A percentile compares a stretch with the other conserved stretches of the same genome.
These are phyloP conservation scores for Eptatretus atami DNA, from an alignment of 2,797 vertebrate species.

Conservation along the genomic window DNA sequence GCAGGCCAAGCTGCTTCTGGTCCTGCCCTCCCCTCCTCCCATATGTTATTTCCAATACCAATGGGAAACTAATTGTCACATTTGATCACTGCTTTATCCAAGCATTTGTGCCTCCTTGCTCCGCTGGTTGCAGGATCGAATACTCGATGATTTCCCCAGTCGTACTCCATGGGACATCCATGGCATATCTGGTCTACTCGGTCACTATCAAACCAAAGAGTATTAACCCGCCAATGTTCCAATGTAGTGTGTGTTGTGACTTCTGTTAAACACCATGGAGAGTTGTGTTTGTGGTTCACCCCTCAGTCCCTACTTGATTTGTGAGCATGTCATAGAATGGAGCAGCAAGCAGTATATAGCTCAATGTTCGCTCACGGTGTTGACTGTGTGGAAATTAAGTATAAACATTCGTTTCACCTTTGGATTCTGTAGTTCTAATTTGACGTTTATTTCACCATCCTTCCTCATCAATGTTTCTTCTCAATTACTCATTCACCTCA, in stretches of 20 bases:
- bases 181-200: slow-evolving; percentile 87
- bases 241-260: neutral
- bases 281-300: neutral
- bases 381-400: too few relatives aligned
- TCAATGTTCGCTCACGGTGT: neutral
- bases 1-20: too few relatives aligned
- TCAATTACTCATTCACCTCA: too few relatives aligned
- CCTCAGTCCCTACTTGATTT: slow-evolving; percentile 9
- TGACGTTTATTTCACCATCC: too few relatives aligned
- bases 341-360: slow-evolving; percentile 7
- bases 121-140: slow-evolving; percentile 40
- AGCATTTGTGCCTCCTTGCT: too few relatives aligned
- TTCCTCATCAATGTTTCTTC: too few relatives aligned
- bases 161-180: slow-evolving; percentile 99
- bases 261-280: neutral
- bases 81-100: too few relatives aligned
- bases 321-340: slow-evolving; percentile 14
- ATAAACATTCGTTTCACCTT: too few relatives aligned
- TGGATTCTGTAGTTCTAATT: too few relatives aligned
- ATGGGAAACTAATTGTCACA: too few relatives aligned
- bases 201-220: slow-evolving; percentile 95
- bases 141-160: slow-evolving; percentile 99
- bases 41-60: neutral
- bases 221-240: slow-evolving; percentile 12
- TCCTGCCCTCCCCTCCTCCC: neutral